Evolutionary conservation across 2,113 vertebrate genomes (phyloP), one percentile per base, ranked within the genome.

Genomic region (Platysternon megacephalum): DNA sequence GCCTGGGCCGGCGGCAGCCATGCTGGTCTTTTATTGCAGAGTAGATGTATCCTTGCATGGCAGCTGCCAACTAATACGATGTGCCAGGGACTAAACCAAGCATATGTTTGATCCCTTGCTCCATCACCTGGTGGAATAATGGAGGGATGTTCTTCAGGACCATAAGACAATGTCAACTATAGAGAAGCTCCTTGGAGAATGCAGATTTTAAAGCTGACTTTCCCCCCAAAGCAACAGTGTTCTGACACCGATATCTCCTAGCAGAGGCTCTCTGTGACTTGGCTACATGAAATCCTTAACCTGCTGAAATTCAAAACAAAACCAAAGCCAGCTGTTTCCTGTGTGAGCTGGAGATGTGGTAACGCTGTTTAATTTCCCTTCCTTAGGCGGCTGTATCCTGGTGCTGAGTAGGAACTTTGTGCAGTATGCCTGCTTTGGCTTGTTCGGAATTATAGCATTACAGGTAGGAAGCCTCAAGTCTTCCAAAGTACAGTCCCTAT

Each of bases 401-500:
- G 98, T 99, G 97, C 98, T 99, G 97, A 99, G 99, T 98, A 99
- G 99, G 98, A 99, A 99, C 98, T 99, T 99, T 97, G 99, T 99
- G 98, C 99, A 99, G 95, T 99, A 99, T 84, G 99, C 99, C 94
- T 99, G 99, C 97, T 99, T 99, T 86, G 99, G 99, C 96, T 98
- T 99, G 93, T 99, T 99, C 90, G 99, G 99, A 80, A 99, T 99
- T 97, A 99, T 99, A 96, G 99, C 99, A 7, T 98, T 99, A 98
- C 99, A 99, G 99, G 99, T 99, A 94, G 98, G 97, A 96, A 79
- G 56, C 87, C 93, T 10, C 93, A 91, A 93, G 28, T 93, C 87
- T 89, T 94, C 88, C 91, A 68, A 83, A 87, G 56, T 93, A 88
- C 68, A 79, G 92, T 93, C 46, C 5, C 0, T 24, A 2, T 24